A percentile compares a stretch with the other conserved stretches of the same genome.
Evolutionary conservation across 2,113 vertebrate genomes (phyloP).

Genomic region (Tapirus terrestris): DNA sequence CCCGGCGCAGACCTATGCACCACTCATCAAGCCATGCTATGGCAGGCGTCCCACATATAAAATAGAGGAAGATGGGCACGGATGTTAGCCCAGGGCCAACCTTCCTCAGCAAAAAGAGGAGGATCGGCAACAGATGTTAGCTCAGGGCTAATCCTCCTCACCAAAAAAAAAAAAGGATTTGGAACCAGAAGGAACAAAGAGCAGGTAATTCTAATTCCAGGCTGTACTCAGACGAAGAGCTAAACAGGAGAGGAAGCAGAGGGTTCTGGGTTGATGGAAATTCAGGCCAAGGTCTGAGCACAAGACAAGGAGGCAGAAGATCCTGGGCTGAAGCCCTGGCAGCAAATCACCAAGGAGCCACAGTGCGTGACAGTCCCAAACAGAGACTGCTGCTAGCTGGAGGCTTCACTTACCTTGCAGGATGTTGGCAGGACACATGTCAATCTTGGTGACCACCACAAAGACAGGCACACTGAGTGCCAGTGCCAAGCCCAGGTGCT

Average conservation of each 20-base stretch:
- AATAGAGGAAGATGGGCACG: no score
- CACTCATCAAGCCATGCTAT: no score
- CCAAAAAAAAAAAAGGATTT: background rate
- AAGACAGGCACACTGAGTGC: constrained; percentile 98
- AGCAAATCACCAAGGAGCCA: background rate
- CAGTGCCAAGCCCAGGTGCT: constrained; percentile 96
- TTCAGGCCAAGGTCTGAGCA: background rate
- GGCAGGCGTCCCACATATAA: no score
- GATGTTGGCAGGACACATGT: constrained; percentile 99
- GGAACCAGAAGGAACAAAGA: constrained; percentile 26
- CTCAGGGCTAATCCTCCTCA: no score
- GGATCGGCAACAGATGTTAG: no score
- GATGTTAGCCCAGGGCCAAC: no score
- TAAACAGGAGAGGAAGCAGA: background rate
- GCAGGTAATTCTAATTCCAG: background rate
- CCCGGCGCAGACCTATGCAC: no score
- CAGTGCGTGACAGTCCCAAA: rapidly evolving
- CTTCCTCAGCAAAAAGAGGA: no score
- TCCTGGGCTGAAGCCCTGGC: background rate
- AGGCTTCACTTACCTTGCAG: constrained; percentile 92
- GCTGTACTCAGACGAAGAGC: background rate
- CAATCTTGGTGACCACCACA: constrained; percentile 99
- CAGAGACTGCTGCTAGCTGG: no score
- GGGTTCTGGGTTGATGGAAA: background rate
- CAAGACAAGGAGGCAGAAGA: background rate